Evolutionary conservation across 2,888 invertebrate genomes (phyloP), one percentile per base, ranked within the genome.

Genomic region (Lamproptera curius): DNA sequence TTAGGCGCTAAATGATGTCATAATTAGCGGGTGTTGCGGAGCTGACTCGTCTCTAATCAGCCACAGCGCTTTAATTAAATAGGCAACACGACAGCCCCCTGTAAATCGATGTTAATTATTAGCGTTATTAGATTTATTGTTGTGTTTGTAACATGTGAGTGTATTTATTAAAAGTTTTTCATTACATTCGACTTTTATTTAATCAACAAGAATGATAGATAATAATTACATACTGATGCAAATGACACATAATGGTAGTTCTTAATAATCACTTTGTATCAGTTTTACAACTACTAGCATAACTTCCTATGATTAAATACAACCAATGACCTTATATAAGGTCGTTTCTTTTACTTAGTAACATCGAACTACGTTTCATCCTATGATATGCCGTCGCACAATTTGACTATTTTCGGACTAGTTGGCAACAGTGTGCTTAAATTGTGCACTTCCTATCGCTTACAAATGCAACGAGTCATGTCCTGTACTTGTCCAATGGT

Each of bases 111-210:
- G 26, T 42, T 42, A 37, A 50, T 40, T 61, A 55, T 59, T 56
- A 65, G 48, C 49, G 66, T 62, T 65, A 63, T 56, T 63, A 46
- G 54, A 61, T 65, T 66, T 62, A 63, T 76, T 81, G 80, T 81
- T 81, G 68, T 76, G 78, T 80, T 80, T 79, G 76, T 71, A 64
- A 64, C 61, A 64, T 72, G 68, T 67, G 69, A 67, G 66, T 70
- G 67, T 76, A 75, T 76, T 79, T 81, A 81, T 80, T 80, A 80
- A 80, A 80, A 61, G 66, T 73, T 76, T 80, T 77, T 70, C 61
- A 63, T 61, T 56, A 67, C 49, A 31, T 11, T 46, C 49, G 60
- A 45, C 42, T 70, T 70, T 72, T 28, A 57, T 63, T 65, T 53
- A n/a, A n/a, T n/a, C n/a, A n/a, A n/a, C n/a, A n/a, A n/a, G n/a